Evolutionary conservation across 2,113 vertebrate genomes (phyloP).

Genomic region (Crypturellus undulatus): DNA sequence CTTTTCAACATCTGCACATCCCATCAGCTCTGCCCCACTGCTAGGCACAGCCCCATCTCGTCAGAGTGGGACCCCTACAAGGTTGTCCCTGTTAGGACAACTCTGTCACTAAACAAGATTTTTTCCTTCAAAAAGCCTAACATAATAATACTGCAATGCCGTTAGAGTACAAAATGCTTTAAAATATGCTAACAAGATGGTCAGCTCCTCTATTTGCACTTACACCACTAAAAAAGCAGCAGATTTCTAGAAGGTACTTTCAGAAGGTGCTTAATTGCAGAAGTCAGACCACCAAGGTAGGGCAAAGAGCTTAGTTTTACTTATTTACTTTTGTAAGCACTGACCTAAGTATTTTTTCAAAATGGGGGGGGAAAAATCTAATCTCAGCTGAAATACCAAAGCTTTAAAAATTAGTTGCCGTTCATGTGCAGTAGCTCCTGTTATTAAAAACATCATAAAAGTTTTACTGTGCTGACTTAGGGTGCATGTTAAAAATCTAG

Average conservation of each 20-base stretch:
- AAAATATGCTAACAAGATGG: neutral
- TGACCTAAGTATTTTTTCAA: conserved; percentile 13
- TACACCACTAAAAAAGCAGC: neutral
- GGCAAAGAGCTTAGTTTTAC: neutral
- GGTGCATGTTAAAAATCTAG: conserved; percentile 43
- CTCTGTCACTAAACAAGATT: neutral
- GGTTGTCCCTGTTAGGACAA: too few relatives aligned
- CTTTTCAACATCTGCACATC: neutral
- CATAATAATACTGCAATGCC: neutral
- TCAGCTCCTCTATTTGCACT: neutral
- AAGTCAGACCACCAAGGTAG: neutral
- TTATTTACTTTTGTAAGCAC: neutral
- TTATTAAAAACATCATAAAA: conserved; percentile 74
- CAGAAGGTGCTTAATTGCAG: neutral
- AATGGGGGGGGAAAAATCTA: neutral
- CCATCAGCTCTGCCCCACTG: neutral
- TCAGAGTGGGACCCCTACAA: too few relatives aligned
- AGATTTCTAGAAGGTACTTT: neutral
- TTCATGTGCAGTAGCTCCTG: conserved; percentile 61
- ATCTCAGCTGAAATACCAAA: conserved; percentile 36
- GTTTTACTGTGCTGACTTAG: conserved; percentile 70
- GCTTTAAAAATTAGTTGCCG: conserved; percentile 60
- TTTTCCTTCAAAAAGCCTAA: neutral
- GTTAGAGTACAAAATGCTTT: neutral
- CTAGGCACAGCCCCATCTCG: too few relatives aligned